Conservation (phyloP, 2,113 vertebrate genomes). For the Perca schrenkii region DNA sequence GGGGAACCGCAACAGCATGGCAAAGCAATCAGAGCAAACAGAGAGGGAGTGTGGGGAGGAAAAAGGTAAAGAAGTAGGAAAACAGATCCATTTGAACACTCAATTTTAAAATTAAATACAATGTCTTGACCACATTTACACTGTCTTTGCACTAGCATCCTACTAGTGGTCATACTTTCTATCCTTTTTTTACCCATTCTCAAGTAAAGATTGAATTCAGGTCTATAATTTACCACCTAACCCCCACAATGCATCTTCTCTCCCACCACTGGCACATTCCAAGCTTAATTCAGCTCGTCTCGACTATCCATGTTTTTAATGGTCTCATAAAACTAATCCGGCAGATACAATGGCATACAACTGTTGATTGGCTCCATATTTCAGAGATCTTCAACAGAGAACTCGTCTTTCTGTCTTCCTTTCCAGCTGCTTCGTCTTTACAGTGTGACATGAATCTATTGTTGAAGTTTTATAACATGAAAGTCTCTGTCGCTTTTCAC, state of each 20-base stretch:
- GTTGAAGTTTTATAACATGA: slow-evolving; percentile 22
- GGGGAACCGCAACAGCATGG: slow-evolving; percentile 49
- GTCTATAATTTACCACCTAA: slow-evolving; percentile 23
- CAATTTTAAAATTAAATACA: slow-evolving; percentile 12
- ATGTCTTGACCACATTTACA: slow-evolving; percentile 20
- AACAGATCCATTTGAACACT: slow-evolving; percentile 29
- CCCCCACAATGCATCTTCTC: background rate
- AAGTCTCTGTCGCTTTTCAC: slow-evolving; percentile 48
- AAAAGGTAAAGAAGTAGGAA: slow-evolving; percentile 29
- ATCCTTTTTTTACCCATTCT: background rate
- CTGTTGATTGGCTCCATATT: slow-evolving; percentile 52
- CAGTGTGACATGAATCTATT: slow-evolving; percentile 55
- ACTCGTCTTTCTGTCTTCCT: slow-evolving; percentile 32
- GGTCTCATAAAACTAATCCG: slow-evolving; percentile 56
- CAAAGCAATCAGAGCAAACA: slow-evolving; percentile 71
- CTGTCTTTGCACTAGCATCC: background rate
- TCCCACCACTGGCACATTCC: slow-evolving; percentile 21
- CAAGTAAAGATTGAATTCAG: slow-evolving; percentile 8
- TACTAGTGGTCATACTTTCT: slow-evolving; percentile 1
- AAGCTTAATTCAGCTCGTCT: slow-evolving; percentile 39
- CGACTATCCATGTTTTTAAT: slow-evolving; percentile 63
- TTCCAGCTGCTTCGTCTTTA: slow-evolving; percentile 44
- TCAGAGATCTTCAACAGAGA: slow-evolving; percentile 32
- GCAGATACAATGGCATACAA: slow-evolving; percentile 36
- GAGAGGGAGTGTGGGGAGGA: background rate